Evolutionary conservation across 2,888 invertebrate genomes (phyloP), one percentile per base, ranked within the genome.

Genomic region (Eledona agricola): DNA sequence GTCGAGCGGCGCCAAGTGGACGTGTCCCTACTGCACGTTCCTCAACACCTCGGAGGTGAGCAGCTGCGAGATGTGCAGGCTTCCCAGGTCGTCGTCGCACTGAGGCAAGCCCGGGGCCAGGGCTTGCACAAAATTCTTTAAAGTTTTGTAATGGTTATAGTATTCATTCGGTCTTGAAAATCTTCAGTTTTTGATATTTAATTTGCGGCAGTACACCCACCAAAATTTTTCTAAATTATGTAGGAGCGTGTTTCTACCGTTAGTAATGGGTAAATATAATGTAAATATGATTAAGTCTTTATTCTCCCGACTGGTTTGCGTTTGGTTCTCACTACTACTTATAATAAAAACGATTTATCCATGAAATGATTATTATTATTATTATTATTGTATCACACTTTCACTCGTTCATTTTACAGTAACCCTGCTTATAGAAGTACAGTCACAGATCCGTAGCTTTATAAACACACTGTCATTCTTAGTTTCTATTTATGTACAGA

Each of bases 1-100:
- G 37, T 71, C 75, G 13, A 68, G 75, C 1, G 77, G 74, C 37
- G 19, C 79, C 2, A 79, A 84, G 65, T 97, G 97, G 96, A 93
- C 93, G 16, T 97, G 97, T 76, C 84, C 85, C 64, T 89, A 93
- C 71, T 97, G 97, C 83, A 97, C 97, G 57, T 97, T 88, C 79
- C 85, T 94, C 73, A 97, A 97, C 81, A 84, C 85, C 58, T 80
- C 87, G 56, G 85, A 86, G 57, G 81, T 83, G 60, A 83, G 80
- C 65, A 83, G 83, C 61, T 96, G 96, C 80, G 96, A 96, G 78
- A 95, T 96, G 83, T 96, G 96, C 81, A 88, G 86, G 73, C 81
- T 95, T 76, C 95, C 96, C 59, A 83, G 87, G 83, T 84, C 71
- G 3, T 53, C 49, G 49, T 40, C 54, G 4, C 31, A 45, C 20